Evolutionary conservation across 2,113 vertebrate genomes (phyloP), one percentile per base, ranked within the genome.

Genomic region (Nothoprocta perdicaria): DNA sequence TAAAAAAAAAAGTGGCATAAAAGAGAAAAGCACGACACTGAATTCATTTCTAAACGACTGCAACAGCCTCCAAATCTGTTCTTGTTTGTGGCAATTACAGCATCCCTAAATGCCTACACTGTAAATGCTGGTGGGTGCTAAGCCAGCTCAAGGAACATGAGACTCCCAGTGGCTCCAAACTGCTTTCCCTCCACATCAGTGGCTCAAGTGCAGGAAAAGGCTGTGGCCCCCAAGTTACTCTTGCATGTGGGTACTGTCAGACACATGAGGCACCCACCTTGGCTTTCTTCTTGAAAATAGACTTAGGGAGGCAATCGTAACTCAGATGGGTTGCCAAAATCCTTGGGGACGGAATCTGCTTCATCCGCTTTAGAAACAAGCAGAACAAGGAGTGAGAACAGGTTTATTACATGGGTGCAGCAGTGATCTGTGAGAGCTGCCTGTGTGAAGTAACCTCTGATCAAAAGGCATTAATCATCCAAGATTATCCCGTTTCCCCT

Each of bases 311-410:
- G 45, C 69, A 91, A 60, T 96, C 94, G 16, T 93, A 97, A 89
- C 91, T 95, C 78, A 97, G 94, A 48, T 97, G 95, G 35, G 95
- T 96, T 91, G 96, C 88, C 85, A 98, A 53, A 91, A 98, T 94
- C 72, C 96, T 96, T 83, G 96, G 96, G n/a, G 97, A 97, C 33
- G 65, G 93, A 50, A 96, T 88, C 38, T 90, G 80, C 79, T 97
- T 96, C 94, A 97, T 97, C 79, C 94, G 96, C 97, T 97, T 96
- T 84, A 93, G 93, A 97, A 94, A 90, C 33, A 85, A 68, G 95
- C 19, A 84, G 62, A 80, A 80, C 15, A 21, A 5, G 71, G 73
- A 95, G 73, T 84, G 45, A 72, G 58, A 86, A 84, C 24, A 80
- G 16, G 22, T 76, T 89, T 88, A 62, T 73, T 43, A 43, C 11